Evolutionary conservation across 1,140 invertebrate species (phyloP).

Genomic region (Luehdorfia chinensis): DNA sequence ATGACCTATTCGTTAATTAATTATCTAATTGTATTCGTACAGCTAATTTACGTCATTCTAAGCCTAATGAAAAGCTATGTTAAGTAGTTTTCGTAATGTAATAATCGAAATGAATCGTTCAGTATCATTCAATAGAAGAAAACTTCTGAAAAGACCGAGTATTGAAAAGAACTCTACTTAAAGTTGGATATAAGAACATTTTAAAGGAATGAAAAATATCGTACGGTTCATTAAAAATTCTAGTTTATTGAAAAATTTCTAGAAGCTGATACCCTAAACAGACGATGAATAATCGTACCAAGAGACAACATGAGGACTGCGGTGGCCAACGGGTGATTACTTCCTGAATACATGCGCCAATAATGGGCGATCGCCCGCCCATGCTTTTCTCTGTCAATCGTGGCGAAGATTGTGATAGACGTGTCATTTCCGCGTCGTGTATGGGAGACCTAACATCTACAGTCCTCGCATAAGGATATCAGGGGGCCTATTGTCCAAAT

Average conservation of each 20-base stretch:
- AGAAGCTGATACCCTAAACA: no score
- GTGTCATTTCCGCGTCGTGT: conserved; percentile 33
- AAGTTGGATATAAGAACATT: no score
- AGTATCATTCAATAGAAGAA: no score
- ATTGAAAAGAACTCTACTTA: no score
- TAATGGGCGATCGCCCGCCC: not conserved
- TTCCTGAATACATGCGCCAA: not conserved
- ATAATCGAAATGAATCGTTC: conserved; percentile 1
- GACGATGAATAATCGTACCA: no score
- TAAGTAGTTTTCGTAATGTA: not conserved
- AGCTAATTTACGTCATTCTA: conserved; percentile 8
- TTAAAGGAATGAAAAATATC: no score
- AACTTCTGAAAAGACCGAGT: no score
- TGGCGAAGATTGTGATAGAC: conserved; percentile 36
- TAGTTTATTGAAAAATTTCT: no score
- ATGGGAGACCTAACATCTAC: conserved; percentile 14
- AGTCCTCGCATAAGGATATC: conserved; percentile 14
- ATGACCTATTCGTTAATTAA: conserved; percentile 8
- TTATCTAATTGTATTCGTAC: conserved; percentile 11
- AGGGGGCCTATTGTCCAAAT: conserved; percentile 26
- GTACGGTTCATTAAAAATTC: no score
- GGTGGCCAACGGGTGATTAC: not conserved
- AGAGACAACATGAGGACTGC: no score
- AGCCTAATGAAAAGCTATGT: conserved; percentile 8
- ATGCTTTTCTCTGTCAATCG: conserved; percentile 12